A percentile compares a stretch with the other conserved stretches of the same genome.
phyloP scores from a whole-genome alignment of 2,113 vertebrate species.

The Megaceryle torquata region DNA sequence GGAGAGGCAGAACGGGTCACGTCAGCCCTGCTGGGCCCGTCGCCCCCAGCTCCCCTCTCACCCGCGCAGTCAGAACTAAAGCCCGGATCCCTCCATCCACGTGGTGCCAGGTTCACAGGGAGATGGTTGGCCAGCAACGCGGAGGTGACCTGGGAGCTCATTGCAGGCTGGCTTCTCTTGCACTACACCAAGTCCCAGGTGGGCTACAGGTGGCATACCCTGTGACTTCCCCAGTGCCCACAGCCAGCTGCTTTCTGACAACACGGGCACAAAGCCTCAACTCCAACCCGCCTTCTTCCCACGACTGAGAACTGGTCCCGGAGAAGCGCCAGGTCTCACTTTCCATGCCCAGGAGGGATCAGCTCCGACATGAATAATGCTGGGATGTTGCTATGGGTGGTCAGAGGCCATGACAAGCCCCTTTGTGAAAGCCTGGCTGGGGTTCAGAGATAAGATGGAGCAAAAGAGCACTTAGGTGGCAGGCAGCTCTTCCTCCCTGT shows the following conservation, averaged over 20 bases:
- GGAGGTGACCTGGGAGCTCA: not conserved
- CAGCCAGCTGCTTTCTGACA: not conserved
- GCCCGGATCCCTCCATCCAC: not conserved
- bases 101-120: not conserved
- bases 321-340: not conserved
- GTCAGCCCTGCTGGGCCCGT: not conserved
- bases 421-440: not conserved
- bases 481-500: not conserved
- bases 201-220: not conserved
- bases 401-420: not conserved
- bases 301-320: fast-evolving
- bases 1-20: not conserved
- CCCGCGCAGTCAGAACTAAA: fast-evolving
- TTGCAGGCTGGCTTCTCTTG: not conserved
- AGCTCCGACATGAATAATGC: not conserved
- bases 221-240: not conserved
- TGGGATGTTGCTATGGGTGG: not conserved
- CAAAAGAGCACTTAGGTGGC: not conserved
- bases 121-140: not conserved
- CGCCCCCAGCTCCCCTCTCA: fast-evolving
- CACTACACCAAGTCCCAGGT: not conserved
- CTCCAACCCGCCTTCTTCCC: too few relatives aligned
- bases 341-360: not conserved
- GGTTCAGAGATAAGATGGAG: not conserved
- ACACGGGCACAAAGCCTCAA: not conserved